phyloP scores from a whole-genome alignment of 2,888 invertebrate genomes.

The Abrostola tripartita region DNA sequence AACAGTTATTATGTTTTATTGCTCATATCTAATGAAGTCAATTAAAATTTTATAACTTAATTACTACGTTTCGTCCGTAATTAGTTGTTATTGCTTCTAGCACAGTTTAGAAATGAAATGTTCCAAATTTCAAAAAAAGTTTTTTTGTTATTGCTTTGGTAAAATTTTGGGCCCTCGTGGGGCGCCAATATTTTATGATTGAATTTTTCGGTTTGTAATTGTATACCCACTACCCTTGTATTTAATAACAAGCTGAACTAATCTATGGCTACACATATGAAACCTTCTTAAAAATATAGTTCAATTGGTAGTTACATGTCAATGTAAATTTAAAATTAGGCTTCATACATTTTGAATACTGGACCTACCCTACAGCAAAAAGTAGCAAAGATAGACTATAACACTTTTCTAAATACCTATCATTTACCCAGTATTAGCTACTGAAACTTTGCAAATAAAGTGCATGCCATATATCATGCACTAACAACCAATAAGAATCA shows the following conservation, averaged over 20 bases:
- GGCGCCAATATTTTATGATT: not conserved
- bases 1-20: slow-evolving; percentile 47
- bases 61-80: slow-evolving; percentile 42
- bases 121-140: slow-evolving; percentile 3
- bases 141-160: not conserved
- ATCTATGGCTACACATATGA: too few species aligned
- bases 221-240: too few species aligned
- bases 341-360: too few species aligned
- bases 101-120: not conserved
- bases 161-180: not conserved
- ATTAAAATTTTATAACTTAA: slow-evolving; percentile 56
- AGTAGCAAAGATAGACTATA: too few species aligned
- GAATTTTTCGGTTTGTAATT: too few species aligned
- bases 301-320: too few species aligned
- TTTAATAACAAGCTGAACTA: too few species aligned
- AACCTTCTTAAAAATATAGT: too few species aligned
- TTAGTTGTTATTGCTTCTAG: slow-evolving; percentile 38
- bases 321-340: too few species aligned
- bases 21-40: slow-evolving; percentile 47
- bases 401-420: not conserved
- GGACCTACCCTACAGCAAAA: too few species aligned
- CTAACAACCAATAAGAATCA: slow-evolving; percentile 12
- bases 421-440: not conserved
- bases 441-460: not conserved
- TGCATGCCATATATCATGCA: not conserved